Evolutionary conservation across 1,140 invertebrate genomes (phyloP).

Genomic region (Akabosia matsudoensis): DNA sequence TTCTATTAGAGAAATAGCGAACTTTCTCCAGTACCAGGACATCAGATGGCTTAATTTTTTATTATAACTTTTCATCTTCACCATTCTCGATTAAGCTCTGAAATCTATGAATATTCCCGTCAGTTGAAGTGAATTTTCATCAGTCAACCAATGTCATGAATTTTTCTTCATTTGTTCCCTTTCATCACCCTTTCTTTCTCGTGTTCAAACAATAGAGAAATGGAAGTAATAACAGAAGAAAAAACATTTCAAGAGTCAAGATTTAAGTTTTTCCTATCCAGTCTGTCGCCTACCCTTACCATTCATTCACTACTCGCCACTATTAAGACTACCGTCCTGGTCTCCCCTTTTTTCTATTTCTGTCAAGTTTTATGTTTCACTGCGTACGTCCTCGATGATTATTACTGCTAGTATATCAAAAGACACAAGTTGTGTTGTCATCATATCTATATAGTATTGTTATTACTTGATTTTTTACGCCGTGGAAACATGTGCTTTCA

Average conservation of each 20-base stretch:
- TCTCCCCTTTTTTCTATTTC: background rate
- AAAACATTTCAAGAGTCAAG: background rate
- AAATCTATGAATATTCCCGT: no score
- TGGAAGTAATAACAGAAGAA: no score
- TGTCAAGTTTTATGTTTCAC: constrained; percentile 22
- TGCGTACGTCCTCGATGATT: background rate
- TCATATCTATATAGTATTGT: no score
- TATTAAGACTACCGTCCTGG: background rate
- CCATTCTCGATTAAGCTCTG: no score
- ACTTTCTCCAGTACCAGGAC: no score
- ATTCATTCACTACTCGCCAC: background rate
- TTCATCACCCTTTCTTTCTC: constrained; percentile 11
- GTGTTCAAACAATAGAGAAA: background rate
- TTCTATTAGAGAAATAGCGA: no score
- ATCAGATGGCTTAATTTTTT: constrained; percentile 15
- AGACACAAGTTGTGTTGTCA: background rate
- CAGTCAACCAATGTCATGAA: constrained; percentile 17
- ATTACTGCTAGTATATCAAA: background rate
- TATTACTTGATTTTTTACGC: no score
- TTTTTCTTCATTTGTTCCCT: constrained; percentile 15
- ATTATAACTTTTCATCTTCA: background rate
- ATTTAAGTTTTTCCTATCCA: background rate
- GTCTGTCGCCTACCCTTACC: constrained; percentile 5
- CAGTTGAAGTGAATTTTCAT: background rate
- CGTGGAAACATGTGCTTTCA: no score